A percentile compares a stretch with the other conserved stretches of the same genome.
phyloP scores from a whole-genome alignment of 2,888 invertebrate genomes.

The Phragmatobia fuliginosa region DNA sequence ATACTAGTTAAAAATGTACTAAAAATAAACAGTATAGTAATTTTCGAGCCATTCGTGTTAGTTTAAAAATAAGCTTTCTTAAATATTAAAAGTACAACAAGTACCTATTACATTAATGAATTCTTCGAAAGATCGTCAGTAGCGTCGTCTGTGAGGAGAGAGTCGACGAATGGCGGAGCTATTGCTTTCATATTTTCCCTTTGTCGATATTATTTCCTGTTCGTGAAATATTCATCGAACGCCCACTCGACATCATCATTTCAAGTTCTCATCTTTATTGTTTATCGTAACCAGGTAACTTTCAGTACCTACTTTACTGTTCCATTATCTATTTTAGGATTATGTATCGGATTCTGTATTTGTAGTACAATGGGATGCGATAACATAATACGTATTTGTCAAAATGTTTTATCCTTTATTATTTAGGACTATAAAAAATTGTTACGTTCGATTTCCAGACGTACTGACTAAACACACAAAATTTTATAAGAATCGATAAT shows the following conservation, averaged over 20 bases:
- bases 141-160: background rate
- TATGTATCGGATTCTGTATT: too few relatives aligned
- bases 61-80: background rate
- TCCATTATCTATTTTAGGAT: background rate
- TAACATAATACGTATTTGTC: too few relatives aligned
- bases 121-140: background rate
- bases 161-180: constrained; percentile 7
- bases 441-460: too few relatives aligned
- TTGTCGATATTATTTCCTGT: constrained; percentile 35
- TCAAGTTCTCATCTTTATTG: constrained; percentile 3
- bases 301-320: background rate
- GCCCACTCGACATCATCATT: constrained; percentile 25
- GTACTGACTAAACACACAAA: too few relatives aligned
- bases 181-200: constrained; percentile 21
- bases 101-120: background rate
- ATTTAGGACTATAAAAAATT: too few relatives aligned
- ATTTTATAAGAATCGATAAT: too few relatives aligned
- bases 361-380: background rate
- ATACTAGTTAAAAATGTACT: too few relatives aligned
- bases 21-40: background rate
- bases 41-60: background rate
- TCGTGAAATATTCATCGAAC: constrained; percentile 48
- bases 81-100: background rate
- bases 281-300: background rate
- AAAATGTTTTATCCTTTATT: too few relatives aligned